Evolutionary conservation across 2,113 vertebrate genomes (phyloP).

Genomic region (Halcyon malimbica): DNA sequence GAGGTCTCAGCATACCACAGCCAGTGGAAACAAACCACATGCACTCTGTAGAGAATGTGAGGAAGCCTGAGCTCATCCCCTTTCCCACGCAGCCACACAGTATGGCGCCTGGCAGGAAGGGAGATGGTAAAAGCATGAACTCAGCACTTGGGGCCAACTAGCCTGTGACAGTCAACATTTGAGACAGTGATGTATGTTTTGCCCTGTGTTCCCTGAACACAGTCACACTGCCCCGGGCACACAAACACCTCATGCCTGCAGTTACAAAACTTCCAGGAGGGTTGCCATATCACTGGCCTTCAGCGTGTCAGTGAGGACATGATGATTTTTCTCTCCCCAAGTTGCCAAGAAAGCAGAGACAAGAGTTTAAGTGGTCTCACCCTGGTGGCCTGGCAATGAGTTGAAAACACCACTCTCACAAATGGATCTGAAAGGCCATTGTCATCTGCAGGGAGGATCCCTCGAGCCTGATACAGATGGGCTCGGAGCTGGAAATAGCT

Average conservation of each 20-base stretch:
- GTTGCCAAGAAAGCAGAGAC: not conserved
- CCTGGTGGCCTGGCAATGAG: constrained; percentile 86
- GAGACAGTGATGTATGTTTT: not conserved
- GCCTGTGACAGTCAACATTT: not conserved
- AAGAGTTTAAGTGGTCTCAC: constrained; percentile 66
- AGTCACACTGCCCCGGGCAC: not conserved
- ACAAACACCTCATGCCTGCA: not conserved
- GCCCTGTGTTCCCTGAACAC: not conserved
- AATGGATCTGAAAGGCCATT: constrained; percentile 93
- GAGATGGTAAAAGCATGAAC: not conserved
- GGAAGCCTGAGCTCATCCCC: not conserved
- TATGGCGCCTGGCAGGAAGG: not conserved
- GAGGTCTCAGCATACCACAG: not conserved
- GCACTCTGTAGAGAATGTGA: not conserved
- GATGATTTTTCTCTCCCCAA: not conserved
- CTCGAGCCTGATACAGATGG: constrained; percentile 91
- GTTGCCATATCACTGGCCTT: not conserved
- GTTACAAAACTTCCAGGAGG: not conserved
- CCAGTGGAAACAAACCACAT: not conserved
- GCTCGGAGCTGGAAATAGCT: constrained; percentile 93
- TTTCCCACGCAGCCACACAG: not conserved
- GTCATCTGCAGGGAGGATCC: constrained; percentile 88
- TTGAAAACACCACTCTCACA: constrained; percentile 87
- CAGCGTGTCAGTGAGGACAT: not conserved
- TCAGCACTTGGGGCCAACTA: not conserved